Evolutionary conservation across 1,140 invertebrate genomes (phyloP).

Genomic region (Anastatus disparis): DNA sequence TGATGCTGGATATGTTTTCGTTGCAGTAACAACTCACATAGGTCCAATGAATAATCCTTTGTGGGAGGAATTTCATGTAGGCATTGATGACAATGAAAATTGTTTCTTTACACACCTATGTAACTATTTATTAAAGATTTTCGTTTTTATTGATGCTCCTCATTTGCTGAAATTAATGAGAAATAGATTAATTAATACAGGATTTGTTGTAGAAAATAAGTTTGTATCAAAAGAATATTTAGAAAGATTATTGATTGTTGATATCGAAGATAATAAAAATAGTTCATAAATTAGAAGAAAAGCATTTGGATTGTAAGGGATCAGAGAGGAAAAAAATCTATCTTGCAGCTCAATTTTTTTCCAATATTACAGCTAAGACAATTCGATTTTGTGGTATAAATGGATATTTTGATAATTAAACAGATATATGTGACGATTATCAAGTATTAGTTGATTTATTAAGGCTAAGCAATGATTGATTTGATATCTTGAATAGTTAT

Average conservation of each 20-base stretch:
- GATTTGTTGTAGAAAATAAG: too few relatives aligned
- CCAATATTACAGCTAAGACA: conserved; percentile 3
- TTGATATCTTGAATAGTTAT: neutral
- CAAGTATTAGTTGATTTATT: neutral
- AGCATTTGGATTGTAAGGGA: neutral
- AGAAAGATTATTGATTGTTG: too few relatives aligned
- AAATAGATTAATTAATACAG: too few relatives aligned
- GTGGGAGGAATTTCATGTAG: conserved; percentile 31
- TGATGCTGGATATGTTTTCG: neutral
- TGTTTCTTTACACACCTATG: conserved; percentile 31
- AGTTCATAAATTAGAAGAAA: conserved; percentile 5
- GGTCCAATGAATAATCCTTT: neutral
- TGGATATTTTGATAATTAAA: too few relatives aligned
- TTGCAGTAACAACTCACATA: too few relatives aligned
- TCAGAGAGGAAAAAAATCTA: too few relatives aligned
- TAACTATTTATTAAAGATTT: conserved; percentile 21
- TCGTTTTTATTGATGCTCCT: too few relatives aligned
- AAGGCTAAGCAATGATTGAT: too few relatives aligned
- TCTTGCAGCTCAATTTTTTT: conserved; percentile 30
- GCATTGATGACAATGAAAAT: neutral
- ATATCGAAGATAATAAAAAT: neutral
- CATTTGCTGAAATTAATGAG: too few relatives aligned
- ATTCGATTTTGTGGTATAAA: neutral
- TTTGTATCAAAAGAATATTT: too few relatives aligned
- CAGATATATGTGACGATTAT: too few relatives aligned